Base-by-base conservation (phyloP, 2,888 invertebrate genomes). In the Emesis furor region DNA sequence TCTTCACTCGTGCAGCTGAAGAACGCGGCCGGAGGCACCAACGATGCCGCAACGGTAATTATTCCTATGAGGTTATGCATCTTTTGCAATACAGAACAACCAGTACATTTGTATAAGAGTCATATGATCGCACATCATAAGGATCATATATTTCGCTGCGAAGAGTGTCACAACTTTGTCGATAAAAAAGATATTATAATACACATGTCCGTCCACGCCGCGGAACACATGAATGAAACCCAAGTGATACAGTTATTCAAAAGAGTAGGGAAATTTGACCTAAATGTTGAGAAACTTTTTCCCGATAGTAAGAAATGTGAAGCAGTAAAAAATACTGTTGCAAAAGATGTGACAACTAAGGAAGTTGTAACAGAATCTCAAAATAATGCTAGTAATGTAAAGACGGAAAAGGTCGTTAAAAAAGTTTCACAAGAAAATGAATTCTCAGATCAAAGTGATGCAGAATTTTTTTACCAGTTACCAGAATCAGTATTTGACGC, bases 201-300 rank as follows among this genome's bases (percentile, higher is more conserved):
- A 2, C 97, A 97, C 91, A 94, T 96, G 95, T 92, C 94, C 6
- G 82, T 89, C 2, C 96, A 96, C 88, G 94, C 94, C 10, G 78
- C 86, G 1, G 89, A 91, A n/a, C 89, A 91, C 81, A 62, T 62
- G 62, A 30, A 62, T 30, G 62, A 62, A 62, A 62, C 24, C 1
- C 24, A 62, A 62, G 62, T 30, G 4, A 62, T 62, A 12, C 24
- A 62, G 30, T 30, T 62, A 24, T 62, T 62, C 12, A 62, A 62
- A 62, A 62, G 30, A 30, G 62, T 62, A 3, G 24, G 62, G 30
- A 62, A 62, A 24, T 62, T 30, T 6, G 62, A 10, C 8, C 30
- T 62, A 4, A 62, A 65, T 32, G 65, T 65, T 32, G 30, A 65
- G 12, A 30, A 30, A 30, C 32, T 65, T 65, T 30, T 65, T 32